Conservation (phyloP, 2,113 vertebrate genomes). For the Excalfactoria chinensis region DNA sequence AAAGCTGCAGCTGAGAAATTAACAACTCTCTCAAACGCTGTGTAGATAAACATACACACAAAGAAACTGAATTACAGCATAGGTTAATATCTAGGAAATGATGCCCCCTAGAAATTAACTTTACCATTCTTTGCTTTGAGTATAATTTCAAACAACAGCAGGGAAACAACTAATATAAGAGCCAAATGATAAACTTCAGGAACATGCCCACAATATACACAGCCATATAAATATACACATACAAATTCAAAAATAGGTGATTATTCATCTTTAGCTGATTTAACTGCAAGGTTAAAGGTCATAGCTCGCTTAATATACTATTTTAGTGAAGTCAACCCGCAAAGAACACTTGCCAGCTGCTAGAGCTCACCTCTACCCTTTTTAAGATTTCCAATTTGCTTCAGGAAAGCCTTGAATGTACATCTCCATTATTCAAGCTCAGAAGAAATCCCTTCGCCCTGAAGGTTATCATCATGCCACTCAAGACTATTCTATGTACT, state of each 20-base stretch:
- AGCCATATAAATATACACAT: neutral
- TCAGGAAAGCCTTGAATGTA: neutral
- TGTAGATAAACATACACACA: neutral
- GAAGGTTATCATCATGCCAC: neutral
- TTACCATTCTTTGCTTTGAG: neutral
- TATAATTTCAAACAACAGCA: neutral
- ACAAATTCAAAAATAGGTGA: neutral
- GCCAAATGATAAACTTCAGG: neutral
- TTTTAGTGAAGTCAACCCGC: neutral
- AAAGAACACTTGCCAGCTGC: neutral
- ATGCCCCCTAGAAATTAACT: neutral
- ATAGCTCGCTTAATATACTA: neutral
- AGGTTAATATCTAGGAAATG: neutral
- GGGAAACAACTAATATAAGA: neutral
- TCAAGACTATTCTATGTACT: neutral
- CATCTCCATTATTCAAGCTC: neutral
- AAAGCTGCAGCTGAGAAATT: neutral
- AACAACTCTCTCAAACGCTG: neutral
- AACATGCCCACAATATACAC: neutral
- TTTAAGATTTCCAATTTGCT: neutral
- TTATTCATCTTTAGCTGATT: neutral
- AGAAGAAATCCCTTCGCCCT: conserved; percentile 22
- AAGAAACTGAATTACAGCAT: neutral
- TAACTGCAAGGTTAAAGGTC: neutral
- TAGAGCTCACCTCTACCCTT: neutral